Evolutionary conservation across 2,113 vertebrate species (phyloP), one percentile per base, ranked within the genome.

Genomic region (Cricetomys ansorgei): DNA sequence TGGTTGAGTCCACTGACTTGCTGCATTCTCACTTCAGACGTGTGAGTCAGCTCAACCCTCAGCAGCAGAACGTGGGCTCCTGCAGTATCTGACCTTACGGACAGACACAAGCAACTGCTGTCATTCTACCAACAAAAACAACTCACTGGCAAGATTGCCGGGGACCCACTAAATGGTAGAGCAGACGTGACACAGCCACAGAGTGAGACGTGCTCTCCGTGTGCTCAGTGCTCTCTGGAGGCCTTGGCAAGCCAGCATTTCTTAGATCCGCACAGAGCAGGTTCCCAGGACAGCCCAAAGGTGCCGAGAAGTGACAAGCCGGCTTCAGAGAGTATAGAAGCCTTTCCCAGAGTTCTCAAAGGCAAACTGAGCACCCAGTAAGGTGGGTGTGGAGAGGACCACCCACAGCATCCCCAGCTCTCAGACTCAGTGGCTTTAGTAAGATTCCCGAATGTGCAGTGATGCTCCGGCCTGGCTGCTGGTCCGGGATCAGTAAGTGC

Each of bases 291-390:
- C 59, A 43, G 45, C 19, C 15, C 80, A 84, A 45, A 64, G 40
- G 25, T 64, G 57, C 10, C 0, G 4, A n/a, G 17, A n/a, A n/a
- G 6, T 23, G 37, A n/a, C 1, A 43, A 27, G n/a, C 10, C 8
- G 13, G 12, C 16, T 23, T 50, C 87, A 31, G 50, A 64, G n/a
- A 57, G 1, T 3, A 11, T 57, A 37, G 23, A 2, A 4, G 4
- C 67, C 59, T 59, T 59, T 25, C 40, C 16, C 10, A n/a, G 48
- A 81, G 45, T 75, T 37, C 31, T 27, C 48, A 37, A 57, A 40
- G 13, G 29, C 43, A 37, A 45, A 40, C 31, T 27, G 4, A 67
- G 27, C 19, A 43, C 21, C 40, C 37, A 37, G 23, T 13, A 43
- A 23, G 72, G 15, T 64, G 57, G 65, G 88, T 37, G 16, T 34